Base-by-base conservation (phyloP, 2,797 vertebrate genomes). In the Todus mexicanus region DNA sequence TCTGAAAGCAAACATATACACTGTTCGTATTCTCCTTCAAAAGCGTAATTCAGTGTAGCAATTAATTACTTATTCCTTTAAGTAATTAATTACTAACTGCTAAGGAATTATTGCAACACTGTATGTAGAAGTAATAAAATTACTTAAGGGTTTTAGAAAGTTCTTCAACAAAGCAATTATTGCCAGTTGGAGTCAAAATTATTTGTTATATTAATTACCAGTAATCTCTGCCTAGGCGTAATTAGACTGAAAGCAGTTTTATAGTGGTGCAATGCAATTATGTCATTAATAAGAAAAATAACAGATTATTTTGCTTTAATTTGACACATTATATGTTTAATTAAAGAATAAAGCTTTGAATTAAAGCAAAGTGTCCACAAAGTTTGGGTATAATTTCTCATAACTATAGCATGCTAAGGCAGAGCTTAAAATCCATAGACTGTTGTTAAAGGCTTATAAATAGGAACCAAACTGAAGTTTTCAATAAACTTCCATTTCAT, bases 191-290 rank as follows among this genome's bases (percentile, higher is more conserved):
- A 96, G 88, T 91, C 76, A 96, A 97, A 97, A 92, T 92, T 93
- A 83, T 97, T 97, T 97, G 84, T 97, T 96, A 94, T 95, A 91
- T 96, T 95, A 96, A 97, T 95, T 87, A 94, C 84, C 72, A 65
- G 84, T 85, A 76, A 95, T 91, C 37, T 88, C 92, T 93, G 83
- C 84, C 87, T 95, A 94, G 90, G 87, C 72, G 70, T 93, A 96
- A 97, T 95, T 91, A 91, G 72, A 92, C 74, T 90, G 79, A 92
- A 85, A 86, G 83, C 43, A 92, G 79, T 95, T 94, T 97, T 95
- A 96, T 77, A 77, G 77, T 87, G n/a, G 75, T 91, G 51, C 37
- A 90, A 76, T 91, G 50, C 74, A 96, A 95, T 95, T 96, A 96
- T 95, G 91, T 89, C 80, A 95, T 96, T 97, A 97, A 95, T 95